Base-by-base conservation (phyloP, 2,113 vertebrate species). In the Hystrix cristata region DNA sequence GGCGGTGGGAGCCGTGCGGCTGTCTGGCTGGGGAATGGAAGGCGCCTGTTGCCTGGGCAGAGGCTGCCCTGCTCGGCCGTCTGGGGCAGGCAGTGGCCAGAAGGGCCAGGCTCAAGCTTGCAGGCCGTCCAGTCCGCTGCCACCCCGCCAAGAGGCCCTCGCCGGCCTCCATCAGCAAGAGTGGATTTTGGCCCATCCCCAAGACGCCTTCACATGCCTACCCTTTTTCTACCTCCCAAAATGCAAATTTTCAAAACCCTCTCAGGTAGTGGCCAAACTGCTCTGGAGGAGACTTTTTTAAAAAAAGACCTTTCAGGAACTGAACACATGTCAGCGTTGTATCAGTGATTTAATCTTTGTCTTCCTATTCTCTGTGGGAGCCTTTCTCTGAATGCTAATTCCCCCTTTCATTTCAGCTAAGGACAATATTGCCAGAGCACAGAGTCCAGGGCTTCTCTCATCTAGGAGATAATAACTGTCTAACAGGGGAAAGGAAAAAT, bases 401-500 rank as follows among this genome's bases (percentile, higher is more conserved):
- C 95, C 4, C 48, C 74, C 71, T 85, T 92, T 95, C 4, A 0
- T 91, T 95, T 89, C 15, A 0, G 90, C 74, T 38, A 87, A 9
- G 64, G 82, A 95, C 11, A 55, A 60, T 93, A 95, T 85, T 38
- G 57, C 74, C 74, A 91, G 93, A 94, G 51, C 8, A 4, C 71
- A 65, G 95, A 93, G 95, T 83, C 72, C 93, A 91, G 90, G 90
- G 72, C 62, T 90, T 87, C 91, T 92, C 91, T 95, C 87, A 21
- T 91, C 88, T 80, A 64, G 87, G 46, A 87, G 96, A 97, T 97
- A 92, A 95, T 94, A 87, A 92, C 84, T 29, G 80, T 95, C 60
- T 92, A 15, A 67, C 4, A 23, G 69, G 71, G 62, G 9, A 34
- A 12, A 65, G 97, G 72, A 27, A 65, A 94, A 94, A 92, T 29